Evolutionary conservation across 2,797 vertebrate species (phyloP).

Genomic region (Loris lydekkerianus): DNA sequence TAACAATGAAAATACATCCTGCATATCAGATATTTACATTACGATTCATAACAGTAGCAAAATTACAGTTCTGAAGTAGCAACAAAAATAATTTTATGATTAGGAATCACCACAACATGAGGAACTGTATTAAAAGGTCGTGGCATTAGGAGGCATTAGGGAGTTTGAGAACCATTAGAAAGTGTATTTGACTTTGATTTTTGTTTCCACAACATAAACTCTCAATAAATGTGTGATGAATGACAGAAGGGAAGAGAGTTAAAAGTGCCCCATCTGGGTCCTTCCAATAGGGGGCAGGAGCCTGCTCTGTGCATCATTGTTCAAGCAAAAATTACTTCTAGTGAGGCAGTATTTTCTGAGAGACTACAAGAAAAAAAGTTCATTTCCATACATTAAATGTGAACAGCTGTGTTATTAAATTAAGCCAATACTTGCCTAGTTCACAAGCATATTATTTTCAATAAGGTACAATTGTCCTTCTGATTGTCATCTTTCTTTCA

Average conservation of each 20-base stretch:
- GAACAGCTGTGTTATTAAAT: slow-evolving; percentile 40
- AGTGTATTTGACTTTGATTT: slow-evolving; percentile 32
- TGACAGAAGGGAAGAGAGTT: neutral
- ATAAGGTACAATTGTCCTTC: slow-evolving; percentile 7
- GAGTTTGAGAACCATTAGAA: no score
- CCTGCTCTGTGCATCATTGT: neutral
- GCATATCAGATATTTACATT: no score
- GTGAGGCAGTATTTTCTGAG: neutral
- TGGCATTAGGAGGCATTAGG: no score
- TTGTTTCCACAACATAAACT: slow-evolving; percentile 35
- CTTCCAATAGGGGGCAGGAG: neutral
- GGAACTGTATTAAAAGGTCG: no score
- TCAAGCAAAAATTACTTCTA: neutral
- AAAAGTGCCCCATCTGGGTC: neutral
- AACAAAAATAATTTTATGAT: no score
- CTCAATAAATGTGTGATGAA: neutral
- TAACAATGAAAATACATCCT: no score
- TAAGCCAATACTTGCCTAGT: neutral
- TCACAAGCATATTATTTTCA: neutral
- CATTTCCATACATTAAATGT: neutral
- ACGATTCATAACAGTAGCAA: no score
- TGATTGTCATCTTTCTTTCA: slow-evolving; percentile 82
- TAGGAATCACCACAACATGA: no score
- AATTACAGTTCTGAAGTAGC: no score
- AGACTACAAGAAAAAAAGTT: neutral